Base-by-base conservation (phyloP, 2,797 vertebrate species). In the Acanthopagrus latus region DNA sequence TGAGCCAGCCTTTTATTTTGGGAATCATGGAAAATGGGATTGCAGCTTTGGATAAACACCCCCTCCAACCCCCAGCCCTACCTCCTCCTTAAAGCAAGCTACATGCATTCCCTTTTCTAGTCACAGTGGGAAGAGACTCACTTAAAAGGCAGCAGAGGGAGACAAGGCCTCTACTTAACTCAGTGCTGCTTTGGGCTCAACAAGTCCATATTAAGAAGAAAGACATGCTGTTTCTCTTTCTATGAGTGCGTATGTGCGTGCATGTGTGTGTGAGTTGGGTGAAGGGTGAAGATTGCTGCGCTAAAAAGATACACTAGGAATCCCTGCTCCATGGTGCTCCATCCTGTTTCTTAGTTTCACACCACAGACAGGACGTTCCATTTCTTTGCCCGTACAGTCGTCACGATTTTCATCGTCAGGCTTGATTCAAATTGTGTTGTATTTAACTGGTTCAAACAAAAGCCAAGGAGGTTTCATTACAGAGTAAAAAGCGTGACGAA, bases 31-130 rank as follows among this genome's bases (percentile, higher is more conserved):
- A 95, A 95, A 95, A 95, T 92, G 56, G 92, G 91, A 93, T 93
- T 75, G 64, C 85, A 55, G 86, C 88, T 90, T 88, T 91, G 86
- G 88, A 95, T 95, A 96, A 96, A 95, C 95, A 95, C 91, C 67
- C 55, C 75, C 13, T 73, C 67, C 55, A 33, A 59, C 73, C 17
- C 17, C 9, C 18, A 1, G 29, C 54, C 7, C 16, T 27, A 1
- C 64, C 76, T 29, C 44, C 71, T 56, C 63, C 65, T 21, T 60
- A 59, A 33, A 67, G 6, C 81, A 71, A 62, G 67, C 85, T 88
- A 81, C 91, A 95, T 90, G 90, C 92, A 95, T 96, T 95, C 89
- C 94, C 94, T 95, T 95, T 95, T 95, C 91, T 90, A 94, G 95
- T 91, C 94, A 95, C 90, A 90, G 86, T 62, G 51, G 56, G 70